Conservation (phyloP, 1,140 invertebrate genomes). For the Musca domestica region DNA sequence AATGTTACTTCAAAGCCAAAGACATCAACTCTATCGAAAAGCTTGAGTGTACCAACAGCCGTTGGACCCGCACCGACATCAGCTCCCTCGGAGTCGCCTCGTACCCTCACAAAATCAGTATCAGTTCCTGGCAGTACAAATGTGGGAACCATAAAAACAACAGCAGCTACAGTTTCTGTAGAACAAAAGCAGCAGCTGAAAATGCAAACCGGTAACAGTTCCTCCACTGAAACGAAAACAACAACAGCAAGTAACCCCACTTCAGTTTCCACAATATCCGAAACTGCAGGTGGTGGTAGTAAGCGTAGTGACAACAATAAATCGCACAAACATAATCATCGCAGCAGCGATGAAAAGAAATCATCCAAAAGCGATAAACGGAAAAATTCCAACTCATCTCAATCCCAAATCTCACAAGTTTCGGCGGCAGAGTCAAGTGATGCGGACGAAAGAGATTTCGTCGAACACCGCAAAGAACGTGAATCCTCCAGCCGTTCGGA, state of each 20-base stretch:
- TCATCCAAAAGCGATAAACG: constrained; percentile 39
- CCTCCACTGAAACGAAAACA: constrained; percentile 28
- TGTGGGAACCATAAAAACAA: constrained; percentile 43
- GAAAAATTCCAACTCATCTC: constrained; percentile 41
- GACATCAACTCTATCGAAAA: constrained; percentile 36
- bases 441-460: constrained; percentile 32
- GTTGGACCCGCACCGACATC: constrained; percentile 25
- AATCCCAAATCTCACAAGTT: constrained; percentile 38
- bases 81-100: constrained; percentile 40
- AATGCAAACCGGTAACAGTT: constrained; percentile 49
- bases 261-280: too few relatives aligned
- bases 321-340: constrained; percentile 41
- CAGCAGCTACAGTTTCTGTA: not conserved
- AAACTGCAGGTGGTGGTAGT: too few relatives aligned
- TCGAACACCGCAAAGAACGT: constrained; percentile 34
- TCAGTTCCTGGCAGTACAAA: constrained; percentile 56
- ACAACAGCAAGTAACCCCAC: too few relatives aligned
- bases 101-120: constrained; percentile 49
- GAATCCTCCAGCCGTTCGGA: too few relatives aligned
- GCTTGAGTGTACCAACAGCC: constrained; percentile 41
- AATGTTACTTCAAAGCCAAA: constrained; percentile 25
- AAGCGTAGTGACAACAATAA: too few relatives aligned
- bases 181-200: constrained; percentile 16
- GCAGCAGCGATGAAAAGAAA: constrained; percentile 39
- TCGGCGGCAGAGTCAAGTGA: constrained; percentile 44